phyloP scores from a whole-genome alignment of 2,888 invertebrate species.

The Papilio protenor region DNA sequence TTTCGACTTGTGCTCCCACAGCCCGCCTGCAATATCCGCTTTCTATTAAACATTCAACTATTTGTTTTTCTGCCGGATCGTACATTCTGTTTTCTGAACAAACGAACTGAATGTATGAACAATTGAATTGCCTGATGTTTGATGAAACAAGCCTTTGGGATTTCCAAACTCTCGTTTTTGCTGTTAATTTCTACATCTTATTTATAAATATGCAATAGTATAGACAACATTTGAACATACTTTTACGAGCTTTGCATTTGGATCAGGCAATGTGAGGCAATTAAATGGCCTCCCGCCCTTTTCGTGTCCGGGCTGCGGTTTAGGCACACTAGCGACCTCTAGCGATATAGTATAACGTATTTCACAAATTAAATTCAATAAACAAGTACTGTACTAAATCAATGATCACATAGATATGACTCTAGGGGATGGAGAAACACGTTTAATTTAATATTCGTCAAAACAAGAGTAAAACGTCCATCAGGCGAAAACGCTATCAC shows the following conservation, averaged over 20 bases:
- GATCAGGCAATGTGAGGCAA: not conserved
- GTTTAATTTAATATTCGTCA: too few relatives aligned
- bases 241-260: not conserved
- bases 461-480: too few relatives aligned
- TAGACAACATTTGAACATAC: not conserved
- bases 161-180: not conserved
- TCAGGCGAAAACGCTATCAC: too few relatives aligned
- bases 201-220: too few relatives aligned
- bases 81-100: not conserved
- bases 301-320: constrained; percentile 2
- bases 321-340: not conserved
- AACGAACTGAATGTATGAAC: not conserved
- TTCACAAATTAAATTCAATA: not conserved
- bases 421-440: too few relatives aligned
- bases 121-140: not conserved
- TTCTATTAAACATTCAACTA: constrained; percentile 24
- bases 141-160: not conserved
- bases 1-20: not conserved
- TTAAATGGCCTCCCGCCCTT: constrained; percentile 14
- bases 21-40: constrained; percentile 15
- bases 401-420: not conserved
- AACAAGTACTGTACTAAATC: not conserved
- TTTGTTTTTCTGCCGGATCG: constrained; percentile 7
- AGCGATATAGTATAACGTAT: not conserved
- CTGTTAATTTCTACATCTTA: too few relatives aligned